Evolutionary conservation across 2,113 vertebrate species (phyloP).

Genomic region (Corapipo altera): DNA sequence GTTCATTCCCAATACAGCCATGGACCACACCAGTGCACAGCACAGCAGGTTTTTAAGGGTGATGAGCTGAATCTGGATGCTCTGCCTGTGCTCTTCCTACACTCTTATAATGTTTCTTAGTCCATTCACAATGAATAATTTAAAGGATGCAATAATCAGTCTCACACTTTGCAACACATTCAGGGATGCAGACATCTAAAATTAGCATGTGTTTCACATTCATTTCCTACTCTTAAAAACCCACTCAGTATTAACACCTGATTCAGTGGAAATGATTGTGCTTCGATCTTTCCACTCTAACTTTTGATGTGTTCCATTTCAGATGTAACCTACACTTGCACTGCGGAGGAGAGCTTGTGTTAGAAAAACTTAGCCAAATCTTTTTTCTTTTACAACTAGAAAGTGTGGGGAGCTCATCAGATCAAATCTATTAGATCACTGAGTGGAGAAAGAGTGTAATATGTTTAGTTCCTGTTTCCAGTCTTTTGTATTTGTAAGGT

Average conservation of each 20-base stretch:
- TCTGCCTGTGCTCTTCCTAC: not conserved
- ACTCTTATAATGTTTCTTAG: not conserved
- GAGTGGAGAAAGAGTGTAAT: not conserved
- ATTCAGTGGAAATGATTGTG: constrained; percentile 26
- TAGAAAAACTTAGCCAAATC: not conserved
- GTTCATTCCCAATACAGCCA: not conserved
- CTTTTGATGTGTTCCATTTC: constrained; percentile 22
- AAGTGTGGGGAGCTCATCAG: not conserved
- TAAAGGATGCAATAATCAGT: not conserved
- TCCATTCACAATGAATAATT: not conserved
- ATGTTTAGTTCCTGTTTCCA: not conserved
- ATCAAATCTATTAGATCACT: not conserved
- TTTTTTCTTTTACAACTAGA: not conserved
- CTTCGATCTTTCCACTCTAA: constrained; percentile 19
- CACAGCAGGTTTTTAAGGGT: not conserved
- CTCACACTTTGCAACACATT: not conserved
- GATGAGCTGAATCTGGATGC: not conserved
- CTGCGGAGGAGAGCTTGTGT: not conserved
- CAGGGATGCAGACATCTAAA: not conserved
- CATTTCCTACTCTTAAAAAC: not conserved
- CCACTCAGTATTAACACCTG: not conserved
- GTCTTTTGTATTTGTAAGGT: not conserved
- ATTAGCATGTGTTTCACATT: not conserved
- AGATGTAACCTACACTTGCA: not conserved
- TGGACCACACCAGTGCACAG: rapidly evolving